A percentile compares a stretch with the other conserved stretches of the same genome.
phyloP scores from a whole-genome alignment of 30 jellyfish, hydroid and myxozoan species.

The Aurelia aurita region DNA sequence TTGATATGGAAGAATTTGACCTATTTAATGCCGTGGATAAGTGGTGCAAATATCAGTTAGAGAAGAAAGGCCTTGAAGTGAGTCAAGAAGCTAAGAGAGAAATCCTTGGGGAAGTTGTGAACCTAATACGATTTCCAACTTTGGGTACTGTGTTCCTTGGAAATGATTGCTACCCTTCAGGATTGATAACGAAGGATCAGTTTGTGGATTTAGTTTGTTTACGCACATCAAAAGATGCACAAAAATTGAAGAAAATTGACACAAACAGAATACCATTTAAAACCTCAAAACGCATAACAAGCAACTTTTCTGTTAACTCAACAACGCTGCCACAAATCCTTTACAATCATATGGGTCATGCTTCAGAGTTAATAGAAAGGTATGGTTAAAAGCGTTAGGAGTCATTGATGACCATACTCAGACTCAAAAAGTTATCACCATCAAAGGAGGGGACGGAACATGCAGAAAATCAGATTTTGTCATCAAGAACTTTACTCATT shows the following conservation, averaged over 20 bases:
- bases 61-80: background rate
- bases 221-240: background rate
- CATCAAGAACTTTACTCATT: no score
- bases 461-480: no score
- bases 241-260: background rate
- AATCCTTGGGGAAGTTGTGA: slow-evolving; percentile 4
- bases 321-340: background rate
- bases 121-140: slow-evolving; percentile 9
- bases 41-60: slow-evolving; percentile 22
- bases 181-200: slow-evolving; percentile 4
- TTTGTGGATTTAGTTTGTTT: background rate
- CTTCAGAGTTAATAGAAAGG: background rate
- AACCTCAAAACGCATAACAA: background rate
- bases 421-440: no score
- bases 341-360: background rate
- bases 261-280: background rate
- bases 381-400: background rate
- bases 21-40: slow-evolving; percentile 5
- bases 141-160: background rate
- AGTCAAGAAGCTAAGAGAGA: background rate
- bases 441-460: no score
- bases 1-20: slow-evolving; percentile 1
- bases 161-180: slow-evolving; percentile 1
- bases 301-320: background rate
- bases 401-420: no score